phyloP scores from a whole-genome alignment of 2,888 invertebrate species.

The Drosophila mettleri region DNA sequence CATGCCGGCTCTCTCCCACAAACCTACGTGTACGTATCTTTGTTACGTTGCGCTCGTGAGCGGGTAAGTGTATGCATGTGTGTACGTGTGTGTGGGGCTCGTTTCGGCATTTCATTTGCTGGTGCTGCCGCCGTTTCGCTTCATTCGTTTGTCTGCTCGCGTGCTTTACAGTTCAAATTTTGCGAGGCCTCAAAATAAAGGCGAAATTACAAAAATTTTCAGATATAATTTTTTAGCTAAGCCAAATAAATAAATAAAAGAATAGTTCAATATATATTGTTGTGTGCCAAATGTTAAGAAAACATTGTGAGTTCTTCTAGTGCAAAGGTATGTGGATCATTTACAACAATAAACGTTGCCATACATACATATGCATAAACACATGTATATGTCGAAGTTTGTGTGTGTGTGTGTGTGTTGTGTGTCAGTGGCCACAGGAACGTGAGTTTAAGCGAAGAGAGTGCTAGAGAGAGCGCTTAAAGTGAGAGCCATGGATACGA shows the following conservation, averaged over 20 bases:
- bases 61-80: not conserved
- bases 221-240: slow-evolving; percentile 7
- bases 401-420: slow-evolving; percentile 17
- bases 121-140: slow-evolving; percentile 75
- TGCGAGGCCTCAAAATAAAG: slow-evolving; percentile 19
- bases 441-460: slow-evolving; percentile 43
- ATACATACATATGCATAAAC: not conserved
- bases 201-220: slow-evolving; percentile 10
- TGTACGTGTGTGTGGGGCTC: slow-evolving; percentile 25
- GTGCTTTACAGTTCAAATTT: slow-evolving; percentile 72
- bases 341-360: slow-evolving; percentile 23
- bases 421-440: slow-evolving; percentile 33
- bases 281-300: slow-evolving; percentile 57
- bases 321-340: slow-evolving; percentile 60
- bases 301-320: slow-evolving; percentile 33
- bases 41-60: slow-evolving; percentile 29
- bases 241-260: slow-evolving; percentile 7
- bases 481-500: slow-evolving; percentile 37
- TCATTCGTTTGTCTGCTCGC: slow-evolving; percentile 77
- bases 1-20: slow-evolving; percentile 66
- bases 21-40: slow-evolving; percentile 50
- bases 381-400: not conserved
- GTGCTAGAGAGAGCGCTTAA: slow-evolving; percentile 22
- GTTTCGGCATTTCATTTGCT: slow-evolving; percentile 77
- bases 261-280: slow-evolving; percentile 18